Conservation (phyloP, 2,888 invertebrate genomes). For the Adela reaumurella region DNA sequence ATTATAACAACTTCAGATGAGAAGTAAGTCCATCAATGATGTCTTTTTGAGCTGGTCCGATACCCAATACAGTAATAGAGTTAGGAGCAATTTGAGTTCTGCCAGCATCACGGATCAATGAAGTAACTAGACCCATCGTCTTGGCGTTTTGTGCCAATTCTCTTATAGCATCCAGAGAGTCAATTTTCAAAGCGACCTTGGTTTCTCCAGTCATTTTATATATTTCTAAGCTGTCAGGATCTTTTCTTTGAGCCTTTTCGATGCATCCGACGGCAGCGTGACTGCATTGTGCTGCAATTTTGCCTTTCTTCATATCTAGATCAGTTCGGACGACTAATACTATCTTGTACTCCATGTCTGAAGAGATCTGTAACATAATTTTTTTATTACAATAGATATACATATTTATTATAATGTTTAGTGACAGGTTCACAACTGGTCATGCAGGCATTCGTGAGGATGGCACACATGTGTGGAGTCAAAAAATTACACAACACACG, state of each 20-base stretch:
- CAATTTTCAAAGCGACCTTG: slow-evolving; percentile 72
- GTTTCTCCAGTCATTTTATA: slow-evolving; percentile 63
- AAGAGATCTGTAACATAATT: too few relatives aligned
- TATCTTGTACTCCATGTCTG: slow-evolving; percentile 56
- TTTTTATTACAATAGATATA: too few relatives aligned
- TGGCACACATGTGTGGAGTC: too few relatives aligned
- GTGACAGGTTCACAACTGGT: too few relatives aligned
- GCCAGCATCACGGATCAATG: slow-evolving; percentile 76
- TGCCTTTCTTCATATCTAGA: slow-evolving; percentile 86
- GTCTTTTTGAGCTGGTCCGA: slow-evolving; percentile 71
- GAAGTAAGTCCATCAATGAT: slow-evolving; percentile 70
- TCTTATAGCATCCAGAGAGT: slow-evolving; percentile 62
- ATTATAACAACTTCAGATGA: slow-evolving; percentile 69
- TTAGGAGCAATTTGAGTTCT: slow-evolving; percentile 79
- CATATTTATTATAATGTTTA: too few relatives aligned
- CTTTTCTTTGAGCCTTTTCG: slow-evolving; percentile 51
- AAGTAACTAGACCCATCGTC: slow-evolving; percentile 56
- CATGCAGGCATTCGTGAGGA: too few relatives aligned
- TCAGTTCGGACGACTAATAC: slow-evolving; percentile 75
- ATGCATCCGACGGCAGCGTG: slow-evolving; percentile 81
- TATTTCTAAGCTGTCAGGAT: slow-evolving; percentile 43
- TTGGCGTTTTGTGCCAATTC: slow-evolving; percentile 60
- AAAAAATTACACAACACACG: too few relatives aligned
- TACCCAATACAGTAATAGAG: slow-evolving; percentile 74
- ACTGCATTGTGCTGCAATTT: slow-evolving; percentile 81